Evolutionary conservation across 2,797 vertebrate genomes (phyloP), one percentile per base, ranked within the genome.

Genomic region (Scarus forsteni): DNA sequence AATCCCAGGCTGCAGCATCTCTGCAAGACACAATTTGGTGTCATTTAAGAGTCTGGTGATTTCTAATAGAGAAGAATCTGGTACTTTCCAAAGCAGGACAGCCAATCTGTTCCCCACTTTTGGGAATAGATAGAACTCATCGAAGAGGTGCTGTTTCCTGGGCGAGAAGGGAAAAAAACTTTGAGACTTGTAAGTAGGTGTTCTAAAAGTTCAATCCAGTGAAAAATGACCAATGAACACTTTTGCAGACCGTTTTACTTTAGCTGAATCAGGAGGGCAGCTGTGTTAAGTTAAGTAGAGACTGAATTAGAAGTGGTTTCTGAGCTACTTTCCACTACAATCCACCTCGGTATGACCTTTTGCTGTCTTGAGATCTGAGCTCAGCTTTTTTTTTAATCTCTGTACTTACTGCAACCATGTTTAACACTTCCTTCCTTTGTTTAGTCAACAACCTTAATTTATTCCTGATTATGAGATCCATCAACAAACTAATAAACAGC

Each of bases 401-500:
- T 16, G 34, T n/a, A n/a, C 16, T 66, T 19, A 11, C 19, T 46
- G 54, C n/a, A 60, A 52, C 35, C 35, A 40, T 34, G 46, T 52
- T 16, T 57, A 19, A 44, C 19, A 3, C 35, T 48, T 40, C 62
- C 43, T 64, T 60, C 59, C 48, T 54, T 56, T 57, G 51, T 49
- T 35, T 4, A 35, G 55, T 49, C 9, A 56, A 18, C 52, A 49
- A 1, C 27, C 66, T 11, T 39, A 69, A 57, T 77, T 58, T 45
- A 62, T 18, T 36, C 3, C 27, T 1, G 10, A 48, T 58, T 53
- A 42, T 19, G 44, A 14, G 51, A 40, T 63, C 76, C 59, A 39
- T 54, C 39, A 68, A 13, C 51, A 68, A 75, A 49, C 46, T 55
- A 8, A 38, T 55, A 36, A 65, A 68, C 34, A 54, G 49, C 67